Conservation (phyloP, 1,140 invertebrate species). For the Probaryconus sp. region DNA sequence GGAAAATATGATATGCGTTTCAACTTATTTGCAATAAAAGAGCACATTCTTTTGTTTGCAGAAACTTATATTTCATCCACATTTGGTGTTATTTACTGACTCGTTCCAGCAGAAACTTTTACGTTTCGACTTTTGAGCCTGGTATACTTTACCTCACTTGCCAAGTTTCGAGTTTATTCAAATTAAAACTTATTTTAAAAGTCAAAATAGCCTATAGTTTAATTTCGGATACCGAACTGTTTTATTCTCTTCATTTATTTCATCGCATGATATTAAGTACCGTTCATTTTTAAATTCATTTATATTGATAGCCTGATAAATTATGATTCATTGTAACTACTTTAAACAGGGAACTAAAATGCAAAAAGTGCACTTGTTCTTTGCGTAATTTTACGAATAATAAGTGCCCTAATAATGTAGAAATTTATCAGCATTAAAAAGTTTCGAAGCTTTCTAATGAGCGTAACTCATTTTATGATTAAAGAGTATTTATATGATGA, state of each 20-base stretch:
- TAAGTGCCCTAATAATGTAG: constrained; percentile 16
- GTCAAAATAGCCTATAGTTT: constrained; percentile 25
- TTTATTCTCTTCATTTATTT: constrained; percentile 20
- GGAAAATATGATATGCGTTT: not conserved
- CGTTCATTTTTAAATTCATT: too few relatives aligned
- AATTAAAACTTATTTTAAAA: constrained; percentile 35
- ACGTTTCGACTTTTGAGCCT: constrained; percentile 25
- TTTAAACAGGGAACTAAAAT: constrained; percentile 20
- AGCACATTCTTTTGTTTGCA: constrained; percentile 8
- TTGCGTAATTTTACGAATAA: constrained; percentile 16
- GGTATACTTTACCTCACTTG: not conserved
- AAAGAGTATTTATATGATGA: constrained; percentile 23
- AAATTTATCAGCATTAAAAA: constrained; percentile 33
- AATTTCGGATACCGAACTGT: constrained; percentile 40
- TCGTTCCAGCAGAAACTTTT: constrained; percentile 23
- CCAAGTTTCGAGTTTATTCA: constrained; percentile 33
- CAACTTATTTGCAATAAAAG: constrained; percentile 23
- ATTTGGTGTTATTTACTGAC: constrained; percentile 38
- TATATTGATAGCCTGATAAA: constrained; percentile 25
- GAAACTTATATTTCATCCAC: constrained; percentile 38
- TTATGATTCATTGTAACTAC: too few relatives aligned
- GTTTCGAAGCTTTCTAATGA: constrained; percentile 33
- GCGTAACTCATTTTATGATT: constrained; percentile 47
- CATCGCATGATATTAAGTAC: too few relatives aligned
- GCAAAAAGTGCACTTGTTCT: not conserved